phyloP scores from a whole-genome alignment of 2,113 vertebrate genomes.

The Promerops cafer region DNA sequence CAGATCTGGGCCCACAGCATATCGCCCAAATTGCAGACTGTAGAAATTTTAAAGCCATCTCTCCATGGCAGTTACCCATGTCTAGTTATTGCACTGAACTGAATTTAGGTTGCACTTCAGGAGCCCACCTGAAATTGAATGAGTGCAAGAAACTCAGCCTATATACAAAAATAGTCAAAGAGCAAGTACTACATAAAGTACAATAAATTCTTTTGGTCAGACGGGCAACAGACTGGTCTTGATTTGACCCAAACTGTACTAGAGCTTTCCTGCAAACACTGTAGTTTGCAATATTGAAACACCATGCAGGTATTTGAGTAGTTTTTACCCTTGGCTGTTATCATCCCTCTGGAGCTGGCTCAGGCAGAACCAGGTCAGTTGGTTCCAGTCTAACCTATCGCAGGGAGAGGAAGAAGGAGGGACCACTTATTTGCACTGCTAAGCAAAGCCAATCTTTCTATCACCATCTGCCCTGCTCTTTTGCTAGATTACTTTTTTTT shows the following conservation, averaged over 20 bases:
- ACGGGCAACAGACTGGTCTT: neutral
- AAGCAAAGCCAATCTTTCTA: slow-evolving; percentile 32
- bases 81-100: neutral
- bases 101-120: neutral
- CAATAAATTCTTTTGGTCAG: neutral
- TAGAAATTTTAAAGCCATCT: neutral
- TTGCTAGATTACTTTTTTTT: neutral
- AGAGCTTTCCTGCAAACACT: neutral
- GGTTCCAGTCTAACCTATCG: slow-evolving; percentile 44
- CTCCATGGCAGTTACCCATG: neutral
- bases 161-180: neutral
- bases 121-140: neutral
- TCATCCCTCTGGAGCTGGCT: slow-evolving; percentile 27
- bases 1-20: neutral
- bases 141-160: neutral
- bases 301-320: slow-evolving; percentile 6
- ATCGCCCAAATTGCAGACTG: neutral
- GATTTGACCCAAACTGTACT: neutral
- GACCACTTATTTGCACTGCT: slow-evolving; percentile 40
- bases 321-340: slow-evolving; percentile 39
- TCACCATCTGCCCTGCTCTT: slow-evolving; percentile 7
- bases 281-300: neutral
- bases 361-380: slow-evolving; percentile 45
- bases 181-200: neutral
- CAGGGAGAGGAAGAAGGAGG: neutral